phyloP scores from a whole-genome alignment of 2,888 invertebrate genomes.

The Ormyrus nitidulus region DNA sequence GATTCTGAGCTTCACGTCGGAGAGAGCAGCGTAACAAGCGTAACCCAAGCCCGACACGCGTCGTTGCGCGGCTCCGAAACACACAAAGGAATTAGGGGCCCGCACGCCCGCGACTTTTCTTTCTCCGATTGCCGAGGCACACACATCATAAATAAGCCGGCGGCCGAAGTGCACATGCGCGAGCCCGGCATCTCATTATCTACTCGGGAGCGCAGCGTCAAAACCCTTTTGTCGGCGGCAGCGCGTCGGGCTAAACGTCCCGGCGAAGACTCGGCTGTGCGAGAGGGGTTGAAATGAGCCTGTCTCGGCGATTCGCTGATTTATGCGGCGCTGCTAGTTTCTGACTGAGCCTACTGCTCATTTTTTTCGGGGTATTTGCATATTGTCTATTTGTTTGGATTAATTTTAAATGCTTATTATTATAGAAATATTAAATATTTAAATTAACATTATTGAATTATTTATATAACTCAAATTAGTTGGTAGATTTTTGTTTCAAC shows the following conservation, averaged over 20 bases:
- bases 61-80: slow-evolving; percentile 8
- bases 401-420: background rate
- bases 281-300: too few species aligned
- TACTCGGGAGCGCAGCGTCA: background rate
- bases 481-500: too few species aligned
- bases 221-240: slow-evolving; percentile 26
- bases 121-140: background rate
- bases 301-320: too few species aligned
- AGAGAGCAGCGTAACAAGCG: slow-evolving; percentile 26
- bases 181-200: slow-evolving; percentile 39
- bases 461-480: background rate
- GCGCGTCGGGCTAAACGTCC: too few species aligned
- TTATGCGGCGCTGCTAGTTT: too few species aligned
- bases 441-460: background rate
- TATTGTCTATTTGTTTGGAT: too few species aligned
- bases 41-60: slow-evolving; percentile 40
- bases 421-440: background rate
- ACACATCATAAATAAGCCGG: slow-evolving; percentile 27
- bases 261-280: too few species aligned
- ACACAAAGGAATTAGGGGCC: slow-evolving; percentile 33
- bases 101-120: slow-evolving; percentile 13
- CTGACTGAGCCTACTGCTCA: too few species aligned
- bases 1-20: background rate
- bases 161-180: background rate
- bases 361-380: too few species aligned